Evolutionary conservation across 2,888 invertebrate species (phyloP), one percentile per base, ranked within the genome.

Genomic region (Drosophila quinaria): DNA sequence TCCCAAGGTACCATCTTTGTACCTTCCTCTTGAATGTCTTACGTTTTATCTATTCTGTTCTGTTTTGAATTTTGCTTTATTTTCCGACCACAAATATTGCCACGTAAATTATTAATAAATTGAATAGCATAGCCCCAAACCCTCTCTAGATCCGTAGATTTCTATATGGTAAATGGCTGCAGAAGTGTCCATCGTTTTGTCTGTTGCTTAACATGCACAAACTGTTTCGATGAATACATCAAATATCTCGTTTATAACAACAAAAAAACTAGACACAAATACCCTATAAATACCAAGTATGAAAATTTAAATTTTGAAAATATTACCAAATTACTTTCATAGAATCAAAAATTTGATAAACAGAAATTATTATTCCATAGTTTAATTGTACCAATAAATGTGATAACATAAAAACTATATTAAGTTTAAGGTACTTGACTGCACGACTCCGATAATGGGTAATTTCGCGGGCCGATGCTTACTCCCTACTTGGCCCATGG

Each of bases 81-180:
- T 64, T 62, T 61, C 56, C 65, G 41, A 54, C 64, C 74, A 81
- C 83, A 90, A 90, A 86, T 90, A 90, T 88, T 89, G 81, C 89
- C 87, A 88, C 90, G 87, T 88, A 90, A 88, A 88, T 90, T 84
- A 87, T 89, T 90, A 84, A 90, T 87, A 87, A 87, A 84, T 78
- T 84, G 87, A 77, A 82, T 70, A 77, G 77, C 71, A 66, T 50
- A 54, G 62, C 49, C 17, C 13, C n/a, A 15, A 51, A 25, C 31
- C 22, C 59, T n/a, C 42, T 19, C 35, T 10, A 17, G n/a, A 54
- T 17, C 41, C 42, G 49, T 35, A 33, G 39, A 35, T 13, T 44
- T 25, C 50, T 35, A 33, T 44, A 35, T 11, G 50, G 31, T 54
- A 29, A 8, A n/a, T 11, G 37, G 49, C 55, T 69, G 69, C 73